Evolutionary conservation across 2,797 vertebrate species (phyloP).

Genomic region (Cryptoprocta ferox): DNA sequence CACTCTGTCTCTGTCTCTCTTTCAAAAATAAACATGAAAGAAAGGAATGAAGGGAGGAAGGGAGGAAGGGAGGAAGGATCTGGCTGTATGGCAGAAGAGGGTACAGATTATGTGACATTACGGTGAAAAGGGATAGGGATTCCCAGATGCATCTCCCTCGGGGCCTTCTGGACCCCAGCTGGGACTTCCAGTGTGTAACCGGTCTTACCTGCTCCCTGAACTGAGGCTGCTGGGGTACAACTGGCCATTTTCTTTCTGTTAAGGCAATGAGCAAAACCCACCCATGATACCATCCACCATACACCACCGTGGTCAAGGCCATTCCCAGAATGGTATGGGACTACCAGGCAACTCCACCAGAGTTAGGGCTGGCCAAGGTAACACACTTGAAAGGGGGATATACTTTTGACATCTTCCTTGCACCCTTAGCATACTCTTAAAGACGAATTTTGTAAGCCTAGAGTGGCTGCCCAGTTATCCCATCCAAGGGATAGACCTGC

Average conservation of each 20-base stretch:
- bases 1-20: too few species aligned
- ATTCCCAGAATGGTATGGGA: background rate
- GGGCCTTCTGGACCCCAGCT: background rate
- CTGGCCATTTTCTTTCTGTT: background rate
- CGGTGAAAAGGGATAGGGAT: background rate
- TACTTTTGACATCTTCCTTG: background rate
- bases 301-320: background rate
- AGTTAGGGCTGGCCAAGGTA: background rate
- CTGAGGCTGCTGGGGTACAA: background rate
- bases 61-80: too few species aligned
- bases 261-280: background rate
- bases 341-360: background rate
- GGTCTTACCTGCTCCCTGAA: background rate
- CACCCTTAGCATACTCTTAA: background rate
- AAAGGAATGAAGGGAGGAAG: too few species aligned
- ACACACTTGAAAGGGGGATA: background rate
- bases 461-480: background rate
- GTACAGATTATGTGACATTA: background rate
- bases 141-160: background rate
- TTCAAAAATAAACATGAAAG: too few species aligned
- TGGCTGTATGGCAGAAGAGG: background rate
- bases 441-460: background rate
- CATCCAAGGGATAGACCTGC: background rate
- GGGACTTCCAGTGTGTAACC: background rate
- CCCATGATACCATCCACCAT: background rate